These are phyloP conservation scores for Galleria mellonella DNA, from an alignment of 1,140 invertebrate genomes.

Conservation along the genomic window DNA sequence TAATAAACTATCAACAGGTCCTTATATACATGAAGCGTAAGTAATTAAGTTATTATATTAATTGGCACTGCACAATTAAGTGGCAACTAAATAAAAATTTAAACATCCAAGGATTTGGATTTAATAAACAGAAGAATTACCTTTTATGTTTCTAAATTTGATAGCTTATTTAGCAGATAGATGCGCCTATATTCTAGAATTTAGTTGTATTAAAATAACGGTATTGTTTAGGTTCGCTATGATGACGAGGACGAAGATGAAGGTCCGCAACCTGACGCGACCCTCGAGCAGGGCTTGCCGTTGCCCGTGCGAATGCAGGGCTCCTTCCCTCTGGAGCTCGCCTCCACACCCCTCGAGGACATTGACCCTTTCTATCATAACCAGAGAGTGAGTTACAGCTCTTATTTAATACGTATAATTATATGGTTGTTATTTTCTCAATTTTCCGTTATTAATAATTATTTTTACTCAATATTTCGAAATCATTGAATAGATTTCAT, in stretches of 20 bases:
- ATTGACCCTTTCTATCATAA: conserved; percentile 95
- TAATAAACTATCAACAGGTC: no score
- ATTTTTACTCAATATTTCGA: neutral
- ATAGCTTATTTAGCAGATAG: no score
- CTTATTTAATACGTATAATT: neutral
- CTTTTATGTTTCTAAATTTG: no score
- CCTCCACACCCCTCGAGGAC: conserved; percentile 95
- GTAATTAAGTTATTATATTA: no score
- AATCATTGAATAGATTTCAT: no score
- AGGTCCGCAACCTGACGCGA: conserved; percentile 93
- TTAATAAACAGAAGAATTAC: neutral
- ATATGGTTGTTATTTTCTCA: neutral
- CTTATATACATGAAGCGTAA: no score
- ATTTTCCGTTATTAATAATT: neutral
- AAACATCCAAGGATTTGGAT: neutral
- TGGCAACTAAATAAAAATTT: neutral
- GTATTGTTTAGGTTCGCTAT: conserved; percentile 85
- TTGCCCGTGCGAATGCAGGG: conserved; percentile 92
- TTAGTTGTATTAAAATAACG: no score
- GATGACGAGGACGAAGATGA: conserved; percentile 97
- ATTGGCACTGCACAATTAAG: neutral
- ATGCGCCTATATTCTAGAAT: no score
- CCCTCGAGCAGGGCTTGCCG: conserved; percentile 93
- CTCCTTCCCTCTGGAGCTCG: conserved; percentile 91
- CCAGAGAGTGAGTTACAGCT: conserved; percentile 83